phyloP scores from a whole-genome alignment of 2,888 invertebrate species.

The Agonum fuliginosum region DNA sequence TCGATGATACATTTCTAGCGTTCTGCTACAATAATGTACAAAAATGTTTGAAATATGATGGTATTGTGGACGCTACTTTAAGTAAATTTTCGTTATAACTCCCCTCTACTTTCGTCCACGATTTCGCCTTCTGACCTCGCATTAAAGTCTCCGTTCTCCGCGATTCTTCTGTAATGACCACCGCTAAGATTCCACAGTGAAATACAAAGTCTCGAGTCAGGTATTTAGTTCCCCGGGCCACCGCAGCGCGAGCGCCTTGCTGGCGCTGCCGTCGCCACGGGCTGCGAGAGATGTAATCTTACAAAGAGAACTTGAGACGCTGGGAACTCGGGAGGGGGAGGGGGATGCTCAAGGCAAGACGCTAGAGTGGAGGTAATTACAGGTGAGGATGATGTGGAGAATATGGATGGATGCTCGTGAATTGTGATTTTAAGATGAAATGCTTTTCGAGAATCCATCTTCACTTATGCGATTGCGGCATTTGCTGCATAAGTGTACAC shows the following conservation, averaged over 20 bases:
- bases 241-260: neutral
- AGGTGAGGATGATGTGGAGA: neutral
- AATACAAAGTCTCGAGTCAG: neutral
- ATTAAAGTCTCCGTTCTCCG: neutral
- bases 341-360: neutral
- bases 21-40: no score
- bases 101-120: neutral
- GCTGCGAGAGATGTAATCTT: constrained; percentile 9
- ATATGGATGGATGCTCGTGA: no score
- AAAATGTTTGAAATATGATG: no score
- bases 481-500: no score
- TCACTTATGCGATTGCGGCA: no score
- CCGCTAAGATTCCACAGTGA: neutral
- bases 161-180: neutral
- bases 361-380: neutral
- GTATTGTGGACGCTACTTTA: no score
- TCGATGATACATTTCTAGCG: no score
- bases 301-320: no score
- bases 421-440: no score
- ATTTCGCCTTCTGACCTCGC: neutral
- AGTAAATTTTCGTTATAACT: no score
- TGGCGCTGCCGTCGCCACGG: neutral
- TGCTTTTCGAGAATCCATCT: no score
- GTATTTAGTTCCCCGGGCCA: constrained; percentile 6
- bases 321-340: neutral